Evolutionary conservation across 2,797 vertebrate species (phyloP).

Genomic region (Enteromius trimaculatus): DNA sequence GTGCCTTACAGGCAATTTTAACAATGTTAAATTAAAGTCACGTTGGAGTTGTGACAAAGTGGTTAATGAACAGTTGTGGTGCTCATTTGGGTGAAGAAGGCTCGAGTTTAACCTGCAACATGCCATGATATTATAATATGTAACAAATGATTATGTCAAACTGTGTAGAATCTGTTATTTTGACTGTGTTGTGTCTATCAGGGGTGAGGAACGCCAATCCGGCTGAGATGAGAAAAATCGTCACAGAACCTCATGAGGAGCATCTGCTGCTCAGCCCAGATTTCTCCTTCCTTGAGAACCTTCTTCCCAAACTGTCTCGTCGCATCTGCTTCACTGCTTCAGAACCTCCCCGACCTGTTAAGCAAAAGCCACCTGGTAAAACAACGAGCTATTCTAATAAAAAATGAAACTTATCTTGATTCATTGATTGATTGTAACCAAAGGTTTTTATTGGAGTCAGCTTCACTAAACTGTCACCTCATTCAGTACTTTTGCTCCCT

Average conservation of each 20-base stretch:
- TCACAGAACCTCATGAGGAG: slow-evolving; percentile 81
- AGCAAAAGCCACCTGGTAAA: slow-evolving; percentile 70
- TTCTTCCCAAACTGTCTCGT: slow-evolving; percentile 82
- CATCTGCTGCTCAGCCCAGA: slow-evolving; percentile 78
- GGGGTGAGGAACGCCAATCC: slow-evolving; percentile 80
- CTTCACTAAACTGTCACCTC: neutral
- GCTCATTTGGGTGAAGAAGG: neutral
- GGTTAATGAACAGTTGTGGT: neutral
- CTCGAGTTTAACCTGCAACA: neutral
- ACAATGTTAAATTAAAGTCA: neutral
- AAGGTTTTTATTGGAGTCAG: neutral
- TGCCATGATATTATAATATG: neutral
- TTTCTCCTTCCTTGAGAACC: slow-evolving; percentile 71
- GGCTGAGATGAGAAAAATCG: slow-evolving; percentile 79
- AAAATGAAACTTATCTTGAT: neutral
- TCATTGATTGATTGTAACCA: neutral
- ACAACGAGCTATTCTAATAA: neutral
- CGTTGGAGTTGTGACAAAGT: neutral
- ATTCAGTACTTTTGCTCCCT: neutral
- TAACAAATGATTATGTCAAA: neutral
- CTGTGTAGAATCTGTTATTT: slow-evolving; percentile 2
- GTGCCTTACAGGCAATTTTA: neutral
- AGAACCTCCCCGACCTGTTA: slow-evolving; percentile 82
- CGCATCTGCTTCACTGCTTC: slow-evolving; percentile 86
- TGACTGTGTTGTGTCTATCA: slow-evolving; percentile 58